Evolutionary conservation across 2,797 vertebrate genomes (phyloP).

Genomic region (Chrosomus eos): DNA sequence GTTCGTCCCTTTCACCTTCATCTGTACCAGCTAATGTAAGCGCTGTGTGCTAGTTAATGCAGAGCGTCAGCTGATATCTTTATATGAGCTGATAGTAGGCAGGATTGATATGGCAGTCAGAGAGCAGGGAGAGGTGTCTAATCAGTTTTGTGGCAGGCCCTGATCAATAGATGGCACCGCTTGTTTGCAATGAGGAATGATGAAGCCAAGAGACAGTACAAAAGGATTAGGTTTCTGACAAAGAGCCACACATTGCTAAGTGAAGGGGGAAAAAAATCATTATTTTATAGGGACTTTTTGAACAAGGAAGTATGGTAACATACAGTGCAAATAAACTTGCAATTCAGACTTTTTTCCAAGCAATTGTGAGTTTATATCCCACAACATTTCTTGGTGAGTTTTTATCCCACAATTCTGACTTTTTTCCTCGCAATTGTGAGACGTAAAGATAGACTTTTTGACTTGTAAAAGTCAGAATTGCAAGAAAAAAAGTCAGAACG

Average conservation of each 20-base stretch:
- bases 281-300: neutral
- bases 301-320: neutral
- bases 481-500: too few relatives aligned
- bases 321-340: too few relatives aligned
- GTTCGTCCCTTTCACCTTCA: conserved; percentile 48
- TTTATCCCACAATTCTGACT: too few relatives aligned
- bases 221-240: conserved; percentile 41
- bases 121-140: conserved; percentile 40
- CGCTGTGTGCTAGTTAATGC: conserved; percentile 23
- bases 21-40: conserved; percentile 8
- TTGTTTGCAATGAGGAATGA: conserved; percentile 45
- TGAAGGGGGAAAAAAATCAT: neutral
- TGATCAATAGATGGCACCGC: conserved; percentile 47
- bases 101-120: conserved; percentile 41
- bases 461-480: too few relatives aligned
- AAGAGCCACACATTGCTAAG: neutral
- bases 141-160: conserved; percentile 43
- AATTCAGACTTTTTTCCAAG: too few relatives aligned
- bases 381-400: too few relatives aligned
- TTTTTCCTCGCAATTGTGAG: too few relatives aligned
- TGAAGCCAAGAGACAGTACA: conserved; percentile 35
- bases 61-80: conserved; percentile 38
- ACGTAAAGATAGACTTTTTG: too few relatives aligned
- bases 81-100: conserved; percentile 22
- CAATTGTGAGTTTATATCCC: too few relatives aligned